These are phyloP conservation scores for Alaudala cheleensis DNA, from an alignment of 2,113 vertebrate species.

Conservation along the genomic window DNA sequence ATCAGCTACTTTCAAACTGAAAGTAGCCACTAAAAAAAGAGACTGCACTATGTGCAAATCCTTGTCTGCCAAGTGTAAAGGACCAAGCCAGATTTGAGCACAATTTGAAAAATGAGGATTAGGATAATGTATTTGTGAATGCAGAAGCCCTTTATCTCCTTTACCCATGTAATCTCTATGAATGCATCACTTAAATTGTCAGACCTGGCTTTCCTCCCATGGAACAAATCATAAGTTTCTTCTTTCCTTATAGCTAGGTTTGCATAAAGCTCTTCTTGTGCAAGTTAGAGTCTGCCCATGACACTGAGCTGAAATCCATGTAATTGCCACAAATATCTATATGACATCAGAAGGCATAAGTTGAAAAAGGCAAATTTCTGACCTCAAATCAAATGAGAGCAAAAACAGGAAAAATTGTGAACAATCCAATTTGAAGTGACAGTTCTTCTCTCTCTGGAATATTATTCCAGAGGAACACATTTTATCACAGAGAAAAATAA, in stretches of 20 bases:
- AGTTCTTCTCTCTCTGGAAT: not conserved
- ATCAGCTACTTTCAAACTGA: not conserved
- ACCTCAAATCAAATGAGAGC: not conserved
- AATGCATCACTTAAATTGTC: not conserved
- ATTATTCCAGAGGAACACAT: not conserved
- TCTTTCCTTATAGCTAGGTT: not conserved
- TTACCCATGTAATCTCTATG: not conserved
- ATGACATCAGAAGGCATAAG: not conserved
- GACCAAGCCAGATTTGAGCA: not conserved
- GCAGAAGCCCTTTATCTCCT: not conserved
- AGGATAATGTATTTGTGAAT: not conserved
- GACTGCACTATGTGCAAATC: not conserved
- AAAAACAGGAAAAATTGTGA: not conserved
- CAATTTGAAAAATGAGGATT: not conserved
- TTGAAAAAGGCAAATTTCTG: not conserved
- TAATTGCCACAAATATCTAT: not conserved
- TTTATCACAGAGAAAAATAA: not conserved
- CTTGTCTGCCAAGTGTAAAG: not conserved
- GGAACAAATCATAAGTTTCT: not conserved
- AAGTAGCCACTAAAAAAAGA: not conserved
- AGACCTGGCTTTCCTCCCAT: not conserved
- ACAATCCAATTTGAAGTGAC: not conserved
- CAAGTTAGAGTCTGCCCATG: not conserved
- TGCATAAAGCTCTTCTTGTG: not conserved
- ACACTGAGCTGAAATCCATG: not conserved